Percentiles rank a stretch among this genome's conserved stretches.
Evolutionary conservation across 2,113 vertebrate genomes (phyloP).

Genomic region (Oncorhynchus gorbuscha): DNA sequence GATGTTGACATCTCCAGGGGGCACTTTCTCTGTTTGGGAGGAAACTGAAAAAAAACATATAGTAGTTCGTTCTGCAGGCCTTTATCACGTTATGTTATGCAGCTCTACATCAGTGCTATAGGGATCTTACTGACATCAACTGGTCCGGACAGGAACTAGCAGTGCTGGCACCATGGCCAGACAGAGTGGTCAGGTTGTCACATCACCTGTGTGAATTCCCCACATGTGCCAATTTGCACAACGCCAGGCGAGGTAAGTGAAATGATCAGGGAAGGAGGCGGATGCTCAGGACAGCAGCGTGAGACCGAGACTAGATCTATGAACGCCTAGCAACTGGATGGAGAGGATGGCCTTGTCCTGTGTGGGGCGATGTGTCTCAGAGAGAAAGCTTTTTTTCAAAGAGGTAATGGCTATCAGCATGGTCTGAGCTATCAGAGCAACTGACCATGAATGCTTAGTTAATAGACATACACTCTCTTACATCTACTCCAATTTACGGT

Average conservation of each 20-base stretch:
- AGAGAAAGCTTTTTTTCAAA: background rate
- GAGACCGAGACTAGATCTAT: conserved; percentile 17
- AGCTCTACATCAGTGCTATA: background rate
- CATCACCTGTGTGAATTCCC: background rate
- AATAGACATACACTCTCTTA: conserved; percentile 4
- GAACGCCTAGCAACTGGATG: conserved; percentile 5
- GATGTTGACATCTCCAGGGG: conserved; percentile 36
- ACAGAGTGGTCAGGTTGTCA: background rate
- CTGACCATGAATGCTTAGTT: background rate
- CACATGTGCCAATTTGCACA: conserved; percentile 9
- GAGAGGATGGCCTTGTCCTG: background rate
- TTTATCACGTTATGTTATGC: conserved; percentile 1
- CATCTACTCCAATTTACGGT: background rate
- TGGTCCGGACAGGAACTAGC: background rate
- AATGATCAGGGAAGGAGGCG: conserved; percentile 10
- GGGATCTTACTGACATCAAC: background rate
- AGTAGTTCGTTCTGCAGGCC: conserved; percentile 5
- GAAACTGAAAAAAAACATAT: background rate
- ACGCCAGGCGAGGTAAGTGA: conserved; percentile 7
- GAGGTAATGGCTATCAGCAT: background rate
- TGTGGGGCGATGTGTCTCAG: background rate
- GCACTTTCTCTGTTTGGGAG: conserved; percentile 1
- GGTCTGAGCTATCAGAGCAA: background rate
- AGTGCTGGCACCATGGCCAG: background rate
- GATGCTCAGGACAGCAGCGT: conserved; percentile 1